Evolutionary conservation across 1,140 invertebrate species (phyloP).

Genomic region (Aphis gossypii): DNA sequence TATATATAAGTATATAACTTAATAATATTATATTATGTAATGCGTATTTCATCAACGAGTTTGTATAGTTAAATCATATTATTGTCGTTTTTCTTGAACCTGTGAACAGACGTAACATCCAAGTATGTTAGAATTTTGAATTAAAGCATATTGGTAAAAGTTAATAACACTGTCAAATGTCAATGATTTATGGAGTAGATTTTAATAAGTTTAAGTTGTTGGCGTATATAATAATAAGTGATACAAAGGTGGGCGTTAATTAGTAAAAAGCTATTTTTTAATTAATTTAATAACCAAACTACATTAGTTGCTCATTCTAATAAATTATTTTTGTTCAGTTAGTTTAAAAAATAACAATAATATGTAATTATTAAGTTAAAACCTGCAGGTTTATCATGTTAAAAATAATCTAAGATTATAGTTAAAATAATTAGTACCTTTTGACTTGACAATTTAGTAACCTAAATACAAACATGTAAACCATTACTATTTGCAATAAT

Average conservation of each 20-base stretch:
- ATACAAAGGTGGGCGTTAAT: not conserved
- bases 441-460: not conserved
- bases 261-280: not conserved
- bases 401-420: no score
- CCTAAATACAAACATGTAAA: not conserved
- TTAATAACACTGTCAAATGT: no score
- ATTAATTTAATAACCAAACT: no score
- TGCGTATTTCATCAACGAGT: not conserved
- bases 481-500: not conserved
- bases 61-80: constrained; percentile 22
- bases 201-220: not conserved
- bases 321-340: not conserved
- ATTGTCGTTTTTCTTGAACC: constrained; percentile 54
- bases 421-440: not conserved
- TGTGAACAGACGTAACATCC: constrained; percentile 33
- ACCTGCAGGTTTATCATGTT: no score
- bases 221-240: no score
- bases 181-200: no score
- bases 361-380: no score
- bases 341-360: not conserved
- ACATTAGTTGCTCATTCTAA: no score
- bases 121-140: constrained; percentile 12
- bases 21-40: not conserved
- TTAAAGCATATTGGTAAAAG: not conserved
- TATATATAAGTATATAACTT: not conserved